phyloP scores from a whole-genome alignment of 2,888 invertebrate genomes.

The Mystacides longicornis region DNA sequence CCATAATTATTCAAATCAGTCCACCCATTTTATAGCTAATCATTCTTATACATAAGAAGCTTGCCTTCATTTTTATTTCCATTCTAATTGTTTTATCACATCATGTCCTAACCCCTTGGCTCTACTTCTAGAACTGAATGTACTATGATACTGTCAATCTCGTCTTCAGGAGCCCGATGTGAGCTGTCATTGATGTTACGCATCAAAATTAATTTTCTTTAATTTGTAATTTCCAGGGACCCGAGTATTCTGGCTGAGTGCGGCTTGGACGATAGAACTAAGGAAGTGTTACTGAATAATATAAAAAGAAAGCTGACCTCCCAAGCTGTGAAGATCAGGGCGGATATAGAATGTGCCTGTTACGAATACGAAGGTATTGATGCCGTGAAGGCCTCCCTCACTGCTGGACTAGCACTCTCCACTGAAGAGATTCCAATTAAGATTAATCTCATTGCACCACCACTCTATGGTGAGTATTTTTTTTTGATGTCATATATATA shows the following conservation, averaged over 20 bases:
- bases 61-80: no score
- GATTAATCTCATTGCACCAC: conserved; percentile 98
- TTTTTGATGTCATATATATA: background rate
- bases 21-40: no score
- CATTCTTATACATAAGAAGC: no score
- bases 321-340: conserved; percentile 92
- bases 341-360: conserved; percentile 89
- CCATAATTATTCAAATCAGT: no score
- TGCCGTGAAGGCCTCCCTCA: conserved; percentile 90
- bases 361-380: conserved; percentile 98
- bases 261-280: conserved; percentile 85
- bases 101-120: no score
- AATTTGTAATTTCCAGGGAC: conserved; percentile 54
- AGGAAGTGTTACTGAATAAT: conserved; percentile 85
- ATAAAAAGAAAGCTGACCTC: conserved; percentile 95
- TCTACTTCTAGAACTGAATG: no score
- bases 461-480: conserved; percentile 69
- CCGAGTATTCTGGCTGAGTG: conserved; percentile 94
- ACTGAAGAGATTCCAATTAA: conserved; percentile 93
- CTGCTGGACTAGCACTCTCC: conserved; percentile 82
- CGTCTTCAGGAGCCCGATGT: no score
- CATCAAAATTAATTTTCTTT: background rate
- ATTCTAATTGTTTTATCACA: no score
- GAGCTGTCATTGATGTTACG: no score
- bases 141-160: no score